Base-by-base conservation (phyloP, 2,888 invertebrate species). In the Ophion ellenae region DNA sequence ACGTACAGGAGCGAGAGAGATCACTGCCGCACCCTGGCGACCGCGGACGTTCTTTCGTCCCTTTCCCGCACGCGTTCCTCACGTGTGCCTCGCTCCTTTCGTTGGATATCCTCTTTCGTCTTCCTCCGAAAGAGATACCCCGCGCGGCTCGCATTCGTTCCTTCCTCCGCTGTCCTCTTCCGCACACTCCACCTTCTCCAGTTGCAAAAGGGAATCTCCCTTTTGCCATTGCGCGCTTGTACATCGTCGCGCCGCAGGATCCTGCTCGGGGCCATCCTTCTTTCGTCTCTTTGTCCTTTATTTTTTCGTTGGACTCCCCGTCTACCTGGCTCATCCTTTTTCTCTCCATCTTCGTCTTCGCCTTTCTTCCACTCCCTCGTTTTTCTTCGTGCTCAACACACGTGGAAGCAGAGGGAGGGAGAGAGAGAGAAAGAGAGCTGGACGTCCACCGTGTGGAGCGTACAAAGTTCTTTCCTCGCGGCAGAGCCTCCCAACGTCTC, bases 1-100 rank as follows among this genome's bases (percentile, higher is more conserved):
- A 81, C 82, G 84, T 81, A 76, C 84, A 85, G 87, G 82, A 84
- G 79, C 70, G 70, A 78, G 89, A 88, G 90, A 92, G 91, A 90
- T 90, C 88, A 89, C 90, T 28, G 53, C 77, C 73, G 81, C 85
- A 77, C 85, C 85, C 85, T 80, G 66, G 70, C 53, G 70, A 45
- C 61, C 24, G 11, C 67, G 40, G 53, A 87, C 77, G 81, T 79
- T 82, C 59, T 66, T 45, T 45, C 69, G 36, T 61, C 87, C 75
- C 87, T 86, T 88, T 71, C 73, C 73, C 17, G 17, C 17, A 17
- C 66, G 45, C 63, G 78, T 76, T 81, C 78, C 67, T 71, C 67
- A 61, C 36, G 59, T 57, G 7, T 40, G 7, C n/a, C 66, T 63
- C 36, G 20, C 14, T 59, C 73, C 70, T 64, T 74, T 57, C 64